phyloP scores from a whole-genome alignment of 2,888 invertebrate genomes.

The Diarsia mendica region DNA sequence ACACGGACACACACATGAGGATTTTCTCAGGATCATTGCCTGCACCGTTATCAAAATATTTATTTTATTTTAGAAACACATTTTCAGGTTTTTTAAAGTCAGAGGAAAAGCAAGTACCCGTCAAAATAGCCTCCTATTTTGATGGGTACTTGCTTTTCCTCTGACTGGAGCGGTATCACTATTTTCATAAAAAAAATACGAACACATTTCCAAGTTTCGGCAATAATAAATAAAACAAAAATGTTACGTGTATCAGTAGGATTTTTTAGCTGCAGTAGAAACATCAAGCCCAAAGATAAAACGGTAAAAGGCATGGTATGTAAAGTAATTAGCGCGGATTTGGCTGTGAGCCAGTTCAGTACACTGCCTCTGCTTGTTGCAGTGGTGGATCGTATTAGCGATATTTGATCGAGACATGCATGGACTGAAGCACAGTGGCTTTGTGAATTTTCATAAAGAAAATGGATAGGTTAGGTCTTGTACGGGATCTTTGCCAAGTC shows the following conservation, averaged over 20 bases:
- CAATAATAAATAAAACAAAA: background rate
- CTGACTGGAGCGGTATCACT: too few species aligned
- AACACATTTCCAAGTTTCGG: background rate
- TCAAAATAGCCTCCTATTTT: too few species aligned
- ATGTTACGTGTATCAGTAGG: background rate
- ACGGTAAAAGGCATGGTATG: slow-evolving; percentile 34
- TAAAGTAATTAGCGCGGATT: slow-evolving; percentile 54
- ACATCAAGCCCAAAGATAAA: slow-evolving; percentile 23
- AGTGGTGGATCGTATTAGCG: slow-evolving; percentile 19
- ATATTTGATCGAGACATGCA: slow-evolving; percentile 36
- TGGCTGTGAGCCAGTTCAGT: slow-evolving; percentile 61
- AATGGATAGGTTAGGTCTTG: background rate
- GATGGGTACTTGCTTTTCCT: too few species aligned
- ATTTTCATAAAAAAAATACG: too few species aligned
- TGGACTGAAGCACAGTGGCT: background rate
- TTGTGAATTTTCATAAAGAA: background rate
- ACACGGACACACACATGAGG: background rate
- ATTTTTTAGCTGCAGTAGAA: slow-evolving; percentile 2
- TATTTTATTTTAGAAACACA: too few species aligned
- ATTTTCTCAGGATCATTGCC: background rate
- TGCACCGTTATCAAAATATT: background rate
- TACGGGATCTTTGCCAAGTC: background rate
- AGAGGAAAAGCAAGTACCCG: background rate
- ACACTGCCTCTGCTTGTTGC: slow-evolving; percentile 19
- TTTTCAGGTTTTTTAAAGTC: too few species aligned